These are phyloP conservation scores for Parauchenoglanis punctatus DNA, from an alignment of 2,797 vertebrate species.

Conservation along the genomic window DNA sequence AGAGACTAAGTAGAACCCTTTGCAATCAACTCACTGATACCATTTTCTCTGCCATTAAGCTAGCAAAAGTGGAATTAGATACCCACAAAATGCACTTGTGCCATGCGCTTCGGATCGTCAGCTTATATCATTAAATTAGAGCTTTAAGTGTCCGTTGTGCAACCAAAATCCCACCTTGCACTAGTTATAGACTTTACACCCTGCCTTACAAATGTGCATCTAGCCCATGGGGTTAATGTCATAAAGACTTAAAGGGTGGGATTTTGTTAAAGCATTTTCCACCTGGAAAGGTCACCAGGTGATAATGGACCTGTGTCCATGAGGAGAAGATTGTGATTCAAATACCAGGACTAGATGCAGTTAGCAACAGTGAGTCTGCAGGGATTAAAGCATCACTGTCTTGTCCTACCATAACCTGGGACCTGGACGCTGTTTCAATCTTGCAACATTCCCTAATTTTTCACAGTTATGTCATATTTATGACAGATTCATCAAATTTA, in stretches of 20 bases:
- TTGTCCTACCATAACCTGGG: neutral
- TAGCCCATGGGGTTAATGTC: neutral
- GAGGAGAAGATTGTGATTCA: neutral
- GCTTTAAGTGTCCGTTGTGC: neutral
- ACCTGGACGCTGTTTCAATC: neutral
- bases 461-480: neutral
- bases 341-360: neutral
- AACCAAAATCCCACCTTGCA: neutral
- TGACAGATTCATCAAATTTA: neutral
- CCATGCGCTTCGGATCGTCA: too few species aligned
- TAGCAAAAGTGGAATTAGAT: too few species aligned
- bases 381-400: neutral
- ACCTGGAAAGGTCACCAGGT: neutral
- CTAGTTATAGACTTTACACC: neutral
- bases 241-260: neutral
- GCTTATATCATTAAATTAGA: too few species aligned
- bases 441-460: neutral
- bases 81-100: too few species aligned
- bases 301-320: neutral
- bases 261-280: neutral
- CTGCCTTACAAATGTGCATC: neutral
- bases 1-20: too few species aligned
- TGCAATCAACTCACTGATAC: too few species aligned
- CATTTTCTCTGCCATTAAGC: too few species aligned
- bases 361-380: neutral